phyloP scores from a whole-genome alignment of 2,797 vertebrate species.

The Falco concolor region DNA sequence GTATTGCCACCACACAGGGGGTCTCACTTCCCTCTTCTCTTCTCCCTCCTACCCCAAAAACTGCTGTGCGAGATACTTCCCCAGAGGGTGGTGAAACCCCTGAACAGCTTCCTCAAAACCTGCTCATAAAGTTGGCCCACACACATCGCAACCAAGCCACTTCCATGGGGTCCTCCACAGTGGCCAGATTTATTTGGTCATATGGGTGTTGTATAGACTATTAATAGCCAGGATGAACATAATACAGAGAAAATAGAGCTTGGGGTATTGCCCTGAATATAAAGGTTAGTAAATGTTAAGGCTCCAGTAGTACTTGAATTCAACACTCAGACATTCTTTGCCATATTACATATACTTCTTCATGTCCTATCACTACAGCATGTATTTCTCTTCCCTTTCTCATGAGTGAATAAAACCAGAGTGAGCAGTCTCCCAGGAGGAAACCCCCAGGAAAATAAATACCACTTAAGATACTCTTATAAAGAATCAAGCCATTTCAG shows the following conservation, averaged over 20 bases:
- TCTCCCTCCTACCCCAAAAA: neutral
- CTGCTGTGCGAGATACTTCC: neutral
- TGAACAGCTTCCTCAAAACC: neutral
- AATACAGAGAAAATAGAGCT: neutral
- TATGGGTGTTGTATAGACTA: neutral
- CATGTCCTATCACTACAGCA: neutral
- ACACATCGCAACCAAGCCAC: neutral
- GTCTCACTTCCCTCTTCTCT: neutral
- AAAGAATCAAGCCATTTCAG: neutral
- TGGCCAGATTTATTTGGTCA: slow-evolving; percentile 4
- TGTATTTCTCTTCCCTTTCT: neutral
- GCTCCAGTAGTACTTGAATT: neutral
- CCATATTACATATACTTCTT: neutral
- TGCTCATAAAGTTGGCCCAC: slow-evolving; percentile 21
- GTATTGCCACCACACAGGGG: neutral
- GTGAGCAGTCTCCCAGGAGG: neutral
- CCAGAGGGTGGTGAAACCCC: neutral
- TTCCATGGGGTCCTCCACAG: neutral
- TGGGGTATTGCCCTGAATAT: neutral
- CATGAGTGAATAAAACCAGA: neutral
- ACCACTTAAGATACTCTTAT: neutral
- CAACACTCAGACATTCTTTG: neutral
- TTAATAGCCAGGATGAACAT: neutral
- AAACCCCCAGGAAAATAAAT: neutral
- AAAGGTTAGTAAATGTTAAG: neutral